Evolutionary conservation across 2,113 vertebrate species (phyloP).

Genomic region (Peromyscus californicus): DNA sequence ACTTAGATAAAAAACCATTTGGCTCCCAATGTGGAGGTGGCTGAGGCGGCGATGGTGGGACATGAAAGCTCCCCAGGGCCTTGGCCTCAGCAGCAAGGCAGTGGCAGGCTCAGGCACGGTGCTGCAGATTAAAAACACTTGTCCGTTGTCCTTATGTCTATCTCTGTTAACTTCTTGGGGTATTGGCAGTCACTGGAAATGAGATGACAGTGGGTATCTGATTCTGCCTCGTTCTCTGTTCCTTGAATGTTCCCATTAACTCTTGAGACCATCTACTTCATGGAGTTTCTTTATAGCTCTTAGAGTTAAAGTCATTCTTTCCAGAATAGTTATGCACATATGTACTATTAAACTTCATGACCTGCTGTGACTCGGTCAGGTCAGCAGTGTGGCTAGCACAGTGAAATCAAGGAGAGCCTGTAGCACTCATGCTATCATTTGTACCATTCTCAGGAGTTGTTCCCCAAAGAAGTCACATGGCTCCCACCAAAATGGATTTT

Average conservation of each 20-base stretch:
- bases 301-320: neutral
- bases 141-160: neutral
- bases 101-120: no score
- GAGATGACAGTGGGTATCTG: neutral
- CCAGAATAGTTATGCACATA: neutral
- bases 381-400: neutral
- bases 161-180: neutral
- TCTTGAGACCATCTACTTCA: neutral
- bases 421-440: neutral
- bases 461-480: neutral
- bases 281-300: neutral
- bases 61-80: neutral
- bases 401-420: neutral
- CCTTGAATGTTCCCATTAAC: neutral
- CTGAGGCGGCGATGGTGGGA: neutral
- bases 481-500: neutral
- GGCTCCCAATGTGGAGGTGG: neutral
- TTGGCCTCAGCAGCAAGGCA: neutral
- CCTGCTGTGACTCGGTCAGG: neutral
- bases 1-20: neutral
- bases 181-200: neutral
- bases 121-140: neutral
- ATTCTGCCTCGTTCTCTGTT: neutral
- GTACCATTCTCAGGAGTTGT: neutral
- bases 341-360: neutral